Base-by-base conservation (phyloP, 2,113 vertebrate species). In the Petrocephalus microphthalmus region DNA sequence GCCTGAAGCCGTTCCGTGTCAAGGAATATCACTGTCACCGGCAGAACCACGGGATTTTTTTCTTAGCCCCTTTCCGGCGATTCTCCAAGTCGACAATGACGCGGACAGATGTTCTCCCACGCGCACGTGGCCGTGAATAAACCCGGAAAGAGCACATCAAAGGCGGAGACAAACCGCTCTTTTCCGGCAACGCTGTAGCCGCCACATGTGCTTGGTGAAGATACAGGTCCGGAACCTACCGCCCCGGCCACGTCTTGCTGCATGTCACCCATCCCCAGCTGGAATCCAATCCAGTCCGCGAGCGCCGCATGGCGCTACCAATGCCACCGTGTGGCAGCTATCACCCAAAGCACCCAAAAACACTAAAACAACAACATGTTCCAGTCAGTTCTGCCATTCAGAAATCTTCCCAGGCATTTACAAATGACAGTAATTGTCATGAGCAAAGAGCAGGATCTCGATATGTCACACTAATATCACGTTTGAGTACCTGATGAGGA, bases 71-170 rank as follows among this genome's bases (percentile, higher is more conserved):
- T 20, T 42, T 78, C 71, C 15, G 6, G 45, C 42, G 22, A 83
- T 49, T 49, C 42, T 49, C 81, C 19, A 1, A 45, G 81, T n/a
- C 22, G 19, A 83, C 45, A 83, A 83, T 49, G 81, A 37, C 37
- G 47, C 17, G 81, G 81, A 83, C 81, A 83, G 81, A 83, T 83
- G 81, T 83, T 83, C 81, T 83, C 81, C 81, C 47, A n/a, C 81
- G n/a, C 42, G 19, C 45, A 47, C 37, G 71, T 78, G 71, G 47
- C 81, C 37, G 20, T 83, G 81, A 49, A 83, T 83, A 83, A 83
- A 83, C 19, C 20, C 10, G 1, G 42, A 83, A 83, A 83, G 33
- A 47, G 45, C 81, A 82, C 78, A 82, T 83, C 42, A 83, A 83
- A 83, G 42, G 6, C 4, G 42, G 20, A 45, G 42, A 49, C 37